Evolutionary conservation across 1,140 invertebrate species (phyloP).

Genomic region (Macrotrachela quadricornifera): DNA sequence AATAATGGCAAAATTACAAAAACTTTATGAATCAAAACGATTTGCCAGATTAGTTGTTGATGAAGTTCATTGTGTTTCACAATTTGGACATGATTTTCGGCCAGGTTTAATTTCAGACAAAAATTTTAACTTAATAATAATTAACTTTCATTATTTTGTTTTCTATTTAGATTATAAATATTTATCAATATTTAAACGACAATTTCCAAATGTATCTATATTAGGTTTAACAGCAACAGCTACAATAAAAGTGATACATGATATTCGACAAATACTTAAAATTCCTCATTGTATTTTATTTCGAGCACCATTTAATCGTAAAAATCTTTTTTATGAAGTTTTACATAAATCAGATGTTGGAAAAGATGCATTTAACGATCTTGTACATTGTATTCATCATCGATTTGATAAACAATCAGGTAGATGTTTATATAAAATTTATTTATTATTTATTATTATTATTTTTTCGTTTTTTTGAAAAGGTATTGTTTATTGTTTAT

Average conservation of each 20-base stretch:
- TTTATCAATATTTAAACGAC: constrained; percentile 52
- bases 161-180: constrained; percentile 70
- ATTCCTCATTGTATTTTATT: constrained; percentile 51
- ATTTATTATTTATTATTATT: too few relatives aligned
- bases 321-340: constrained; percentile 72
- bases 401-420: constrained; percentile 20
- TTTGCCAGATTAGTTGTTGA: constrained; percentile 52
- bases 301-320: constrained; percentile 64
- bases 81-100: constrained; percentile 95
- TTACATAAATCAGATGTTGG: constrained; percentile 20
- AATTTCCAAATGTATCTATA: constrained; percentile 63
- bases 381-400: constrained; percentile 18
- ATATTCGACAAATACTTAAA: constrained; percentile 65
- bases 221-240: constrained; percentile 75
- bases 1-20: constrained; percentile 40
- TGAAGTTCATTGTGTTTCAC: constrained; percentile 89
- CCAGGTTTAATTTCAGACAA: constrained; percentile 75
- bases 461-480: too few relatives aligned
- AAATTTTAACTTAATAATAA: constrained; percentile 33
- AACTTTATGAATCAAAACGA: constrained; percentile 19
- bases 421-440: too few relatives aligned
- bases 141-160: constrained; percentile 17
- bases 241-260: constrained; percentile 50
- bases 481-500: constrained; percentile 56
- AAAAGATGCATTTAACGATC: constrained; percentile 31